These are phyloP conservation scores for Xanthia icteritia DNA, from an alignment of 2,888 invertebrate genomes.

Conservation along the genomic window DNA sequence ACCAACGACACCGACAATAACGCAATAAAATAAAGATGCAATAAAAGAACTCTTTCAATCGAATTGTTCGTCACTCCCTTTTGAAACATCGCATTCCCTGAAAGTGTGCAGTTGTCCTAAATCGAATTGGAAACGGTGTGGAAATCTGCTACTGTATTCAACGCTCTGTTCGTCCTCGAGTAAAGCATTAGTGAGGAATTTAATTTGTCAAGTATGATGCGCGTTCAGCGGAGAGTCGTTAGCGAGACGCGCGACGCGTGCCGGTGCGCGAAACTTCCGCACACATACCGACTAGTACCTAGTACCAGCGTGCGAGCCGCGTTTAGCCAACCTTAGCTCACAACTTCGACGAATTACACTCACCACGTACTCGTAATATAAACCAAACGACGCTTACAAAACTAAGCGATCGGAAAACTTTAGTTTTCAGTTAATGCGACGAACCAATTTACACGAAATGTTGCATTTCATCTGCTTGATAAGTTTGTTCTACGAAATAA, in stretches of 20 bases:
- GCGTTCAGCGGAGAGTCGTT: slow-evolving; percentile 74
- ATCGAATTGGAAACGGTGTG: slow-evolving; percentile 81
- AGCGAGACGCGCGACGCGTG: slow-evolving; percentile 73
- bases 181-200: slow-evolving; percentile 76
- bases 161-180: slow-evolving; percentile 69
- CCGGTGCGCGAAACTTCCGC: slow-evolving; percentile 71
- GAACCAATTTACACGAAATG: slow-evolving; percentile 34
- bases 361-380: slow-evolving; percentile 35
- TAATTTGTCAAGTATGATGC: slow-evolving; percentile 79
- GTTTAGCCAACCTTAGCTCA: slow-evolving; percentile 35
- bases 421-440: slow-evolving; percentile 40
- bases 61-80: slow-evolving; percentile 81
- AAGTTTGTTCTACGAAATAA: slow-evolving; percentile 22
- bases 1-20: slow-evolving; percentile 66
- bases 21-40: slow-evolving; percentile 73
- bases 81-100: slow-evolving; percentile 77
- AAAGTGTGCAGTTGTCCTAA: slow-evolving; percentile 81
- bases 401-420: slow-evolving; percentile 48
- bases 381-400: slow-evolving; percentile 34
- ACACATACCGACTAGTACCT: slow-evolving; percentile 54
- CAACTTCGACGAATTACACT: slow-evolving; percentile 48
- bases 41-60: slow-evolving; percentile 81
- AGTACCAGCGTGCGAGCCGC: slow-evolving; percentile 25
- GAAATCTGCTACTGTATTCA: slow-evolving; percentile 66
- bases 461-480: slow-evolving; percentile 35